Percentiles rank a stretch among this genome's conserved stretches.
Conservation (phyloP, 2,888 invertebrate genomes). For the Pseudococcus jackbeardsleyi region DNA sequence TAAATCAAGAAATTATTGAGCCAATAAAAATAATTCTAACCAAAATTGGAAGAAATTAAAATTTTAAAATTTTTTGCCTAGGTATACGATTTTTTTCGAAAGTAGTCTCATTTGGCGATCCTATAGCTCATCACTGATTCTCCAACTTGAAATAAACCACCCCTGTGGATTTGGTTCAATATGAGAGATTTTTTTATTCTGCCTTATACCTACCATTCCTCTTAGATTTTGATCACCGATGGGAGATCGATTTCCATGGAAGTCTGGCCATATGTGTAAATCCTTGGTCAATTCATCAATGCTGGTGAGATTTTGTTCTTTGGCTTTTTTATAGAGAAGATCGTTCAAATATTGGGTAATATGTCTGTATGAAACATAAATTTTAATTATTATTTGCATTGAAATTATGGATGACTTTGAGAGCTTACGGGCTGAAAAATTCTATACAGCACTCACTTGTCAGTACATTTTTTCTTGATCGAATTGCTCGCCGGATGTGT, state of each 20-base stretch:
- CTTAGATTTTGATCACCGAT: constrained; percentile 85
- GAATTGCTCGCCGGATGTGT: constrained; percentile 80
- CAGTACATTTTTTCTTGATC: neutral
- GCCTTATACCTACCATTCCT: constrained; percentile 79
- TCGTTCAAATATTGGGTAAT: constrained; percentile 80
- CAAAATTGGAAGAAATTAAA: no score
- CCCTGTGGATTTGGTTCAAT: no score
- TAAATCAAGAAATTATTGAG: no score
- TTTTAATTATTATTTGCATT: neutral
- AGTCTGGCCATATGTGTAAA: constrained; percentile 94
- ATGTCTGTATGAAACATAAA: constrained; percentile 72
- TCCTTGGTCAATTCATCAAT: constrained; percentile 80
- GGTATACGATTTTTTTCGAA: no score
- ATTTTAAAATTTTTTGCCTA: no score
- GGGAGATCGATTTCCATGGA: constrained; percentile 96
- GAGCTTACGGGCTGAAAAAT: neutral
- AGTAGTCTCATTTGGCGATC: no score
- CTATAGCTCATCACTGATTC: no score
- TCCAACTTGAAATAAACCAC: no score
- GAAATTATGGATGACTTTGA: neutral
- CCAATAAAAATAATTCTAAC: no score
- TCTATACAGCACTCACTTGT: constrained; percentile 9
- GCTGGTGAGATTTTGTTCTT: constrained; percentile 72
- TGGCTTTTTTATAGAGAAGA: constrained; percentile 75
- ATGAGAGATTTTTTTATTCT: no score